These are phyloP conservation scores for Ophioninae sp. DNA, from an alignment of 2,888 invertebrate species.

Conservation along the genomic window DNA sequence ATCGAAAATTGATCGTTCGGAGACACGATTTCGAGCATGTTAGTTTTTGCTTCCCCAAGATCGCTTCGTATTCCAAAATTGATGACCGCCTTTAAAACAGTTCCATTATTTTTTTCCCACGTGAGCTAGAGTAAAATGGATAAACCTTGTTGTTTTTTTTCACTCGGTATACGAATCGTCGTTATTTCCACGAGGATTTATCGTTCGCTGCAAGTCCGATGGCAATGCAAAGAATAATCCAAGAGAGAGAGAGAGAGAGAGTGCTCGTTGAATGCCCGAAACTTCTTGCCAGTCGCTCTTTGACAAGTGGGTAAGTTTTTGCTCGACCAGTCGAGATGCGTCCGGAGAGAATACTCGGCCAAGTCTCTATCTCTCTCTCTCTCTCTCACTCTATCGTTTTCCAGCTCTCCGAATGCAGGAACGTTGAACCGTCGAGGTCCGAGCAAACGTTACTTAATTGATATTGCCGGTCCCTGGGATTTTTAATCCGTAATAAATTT, in stretches of 20 bases:
- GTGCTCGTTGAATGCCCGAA: conserved; percentile 50
- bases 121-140: conserved; percentile 49
- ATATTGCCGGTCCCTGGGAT: conserved; percentile 72
- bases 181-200: conserved; percentile 59
- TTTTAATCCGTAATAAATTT: conserved; percentile 78
- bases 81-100: neutral
- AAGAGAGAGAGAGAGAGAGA: conserved; percentile 21
- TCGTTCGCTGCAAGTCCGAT: conserved; percentile 27
- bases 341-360: conserved; percentile 31
- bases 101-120: conserved; percentile 22
- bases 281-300: conserved; percentile 61
- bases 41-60: neutral
- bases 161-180: conserved; percentile 37
- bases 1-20: neutral
- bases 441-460: conserved; percentile 73
- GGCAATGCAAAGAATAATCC: neutral
- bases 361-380: conserved; percentile 8
- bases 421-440: conserved; percentile 27
- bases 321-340: conserved; percentile 39
- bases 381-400: conserved; percentile 14
- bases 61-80: neutral
- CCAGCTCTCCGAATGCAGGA: conserved; percentile 53
- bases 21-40: neutral
- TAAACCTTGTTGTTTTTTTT: conserved; percentile 17
- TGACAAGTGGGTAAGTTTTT: conserved; percentile 69